Conservation (phyloP, 2,888 invertebrate genomes). For the Tupiocoris notatus region DNA sequence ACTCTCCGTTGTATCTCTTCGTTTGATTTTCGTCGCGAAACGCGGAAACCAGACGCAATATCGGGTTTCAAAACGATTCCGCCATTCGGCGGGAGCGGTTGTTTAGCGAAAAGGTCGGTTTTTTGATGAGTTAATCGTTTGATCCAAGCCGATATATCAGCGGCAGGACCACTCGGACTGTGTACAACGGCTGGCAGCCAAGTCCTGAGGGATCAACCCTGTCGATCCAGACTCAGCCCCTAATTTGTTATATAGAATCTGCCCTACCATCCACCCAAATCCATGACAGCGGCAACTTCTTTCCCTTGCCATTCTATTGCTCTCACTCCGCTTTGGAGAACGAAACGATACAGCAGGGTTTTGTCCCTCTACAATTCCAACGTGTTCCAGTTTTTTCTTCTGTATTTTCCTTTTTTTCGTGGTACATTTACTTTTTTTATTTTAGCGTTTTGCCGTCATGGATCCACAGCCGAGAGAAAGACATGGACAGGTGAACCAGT, state of each 20-base stretch:
- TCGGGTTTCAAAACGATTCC: too few relatives aligned
- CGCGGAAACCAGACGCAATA: background rate
- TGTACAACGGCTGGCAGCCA: background rate
- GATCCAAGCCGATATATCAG: constrained; percentile 40
- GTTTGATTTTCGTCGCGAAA: background rate
- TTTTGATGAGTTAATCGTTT: constrained; percentile 41
- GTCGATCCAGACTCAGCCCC: constrained; percentile 26
- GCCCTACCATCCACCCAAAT: constrained; percentile 15
- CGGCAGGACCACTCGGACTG: background rate
- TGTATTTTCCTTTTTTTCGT: background rate
- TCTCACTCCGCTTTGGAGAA: too few relatives aligned
- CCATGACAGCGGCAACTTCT: background rate
- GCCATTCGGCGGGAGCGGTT: too few relatives aligned
- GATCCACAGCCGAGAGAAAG: background rate
- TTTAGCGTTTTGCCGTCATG: background rate
- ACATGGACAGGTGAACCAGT: background rate
- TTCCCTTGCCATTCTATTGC: background rate
- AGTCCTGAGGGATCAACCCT: constrained; percentile 1
- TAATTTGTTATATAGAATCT: constrained; percentile 42
- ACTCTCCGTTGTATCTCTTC: too few relatives aligned
- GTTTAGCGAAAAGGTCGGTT: constrained; percentile 1
- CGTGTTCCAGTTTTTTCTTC: constrained; percentile 3
- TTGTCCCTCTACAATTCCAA: constrained; percentile 23
- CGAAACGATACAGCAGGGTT: constrained; percentile 1
- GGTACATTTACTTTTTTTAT: background rate